phyloP scores from a whole-genome alignment of 2,113 vertebrate species.

The Cheirogaleus medius region DNA sequence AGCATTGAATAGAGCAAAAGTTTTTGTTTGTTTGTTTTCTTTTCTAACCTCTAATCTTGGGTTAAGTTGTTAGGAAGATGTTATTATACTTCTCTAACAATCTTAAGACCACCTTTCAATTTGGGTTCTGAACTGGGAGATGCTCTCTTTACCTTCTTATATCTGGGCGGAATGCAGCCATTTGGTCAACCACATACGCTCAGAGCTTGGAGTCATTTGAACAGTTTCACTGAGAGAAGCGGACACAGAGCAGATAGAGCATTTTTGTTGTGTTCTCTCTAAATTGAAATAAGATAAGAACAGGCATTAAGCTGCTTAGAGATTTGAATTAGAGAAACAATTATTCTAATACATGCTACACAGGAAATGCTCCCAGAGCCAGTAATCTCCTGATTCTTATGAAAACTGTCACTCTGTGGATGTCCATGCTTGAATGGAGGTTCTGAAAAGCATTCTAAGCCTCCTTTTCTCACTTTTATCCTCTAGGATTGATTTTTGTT shows the following conservation, averaged over 20 bases:
- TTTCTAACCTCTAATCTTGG: background rate
- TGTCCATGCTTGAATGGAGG: slow-evolving; percentile 17
- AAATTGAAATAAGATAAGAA: slow-evolving; percentile 52
- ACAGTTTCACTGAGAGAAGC: slow-evolving; percentile 2
- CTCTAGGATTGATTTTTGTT: slow-evolving; percentile 41
- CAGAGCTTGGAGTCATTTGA: background rate
- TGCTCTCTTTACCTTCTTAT: background rate
- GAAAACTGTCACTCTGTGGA: slow-evolving; percentile 39
- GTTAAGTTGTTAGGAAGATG: background rate
- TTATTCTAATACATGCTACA: slow-evolving; percentile 59
- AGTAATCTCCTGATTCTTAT: slow-evolving; percentile 56
- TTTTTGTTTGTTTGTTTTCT: background rate
- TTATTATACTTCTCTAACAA: background rate
- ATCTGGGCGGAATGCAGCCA: background rate
- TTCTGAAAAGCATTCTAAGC: slow-evolving; percentile 24
- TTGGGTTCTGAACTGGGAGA: background rate
- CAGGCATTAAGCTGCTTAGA: slow-evolving; percentile 70
- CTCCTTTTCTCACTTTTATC: slow-evolving; percentile 44
- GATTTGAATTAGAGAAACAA: slow-evolving; percentile 66
- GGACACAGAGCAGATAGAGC: background rate
- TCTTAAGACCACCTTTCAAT: background rate
- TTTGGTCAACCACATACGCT: background rate
- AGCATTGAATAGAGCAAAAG: background rate
- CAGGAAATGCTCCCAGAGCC: slow-evolving; percentile 3
- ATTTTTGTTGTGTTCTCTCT: slow-evolving; percentile 23